Evolutionary conservation across 2,888 invertebrate genomes (phyloP).

Genomic region (Apamea epomidion): DNA sequence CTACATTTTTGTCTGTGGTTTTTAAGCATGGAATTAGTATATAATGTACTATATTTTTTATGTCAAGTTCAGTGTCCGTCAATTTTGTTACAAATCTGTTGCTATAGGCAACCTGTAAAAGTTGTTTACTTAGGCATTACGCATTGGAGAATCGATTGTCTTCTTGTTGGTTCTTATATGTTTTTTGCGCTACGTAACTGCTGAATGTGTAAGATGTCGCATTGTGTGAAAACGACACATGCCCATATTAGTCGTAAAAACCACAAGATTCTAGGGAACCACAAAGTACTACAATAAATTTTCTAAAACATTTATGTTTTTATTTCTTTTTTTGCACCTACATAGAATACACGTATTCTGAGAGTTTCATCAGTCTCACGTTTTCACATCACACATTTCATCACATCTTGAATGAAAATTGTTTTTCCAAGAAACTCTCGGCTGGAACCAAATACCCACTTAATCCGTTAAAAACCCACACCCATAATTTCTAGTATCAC

Average conservation of each 20-base stretch:
- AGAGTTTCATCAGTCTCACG: background rate
- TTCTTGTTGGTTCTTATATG: background rate
- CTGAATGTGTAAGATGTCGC: background rate
- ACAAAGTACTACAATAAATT: background rate
- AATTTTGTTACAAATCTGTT: background rate
- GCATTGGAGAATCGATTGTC: background rate
- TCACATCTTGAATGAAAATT: constrained; percentile 17
- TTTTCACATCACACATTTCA: too few relatives aligned
- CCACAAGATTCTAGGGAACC: constrained; percentile 6
- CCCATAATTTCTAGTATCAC: constrained; percentile 7
- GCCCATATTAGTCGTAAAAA: background rate
- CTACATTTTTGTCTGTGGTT: background rate
- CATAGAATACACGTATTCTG: background rate
- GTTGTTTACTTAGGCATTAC: background rate
- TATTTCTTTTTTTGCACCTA: constrained; percentile 6
- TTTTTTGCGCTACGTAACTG: background rate
- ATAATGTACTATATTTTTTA: background rate
- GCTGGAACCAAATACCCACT: background rate
- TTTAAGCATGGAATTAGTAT: background rate
- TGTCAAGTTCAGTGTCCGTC: background rate
- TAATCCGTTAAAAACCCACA: background rate
- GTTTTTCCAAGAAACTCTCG: constrained; percentile 19
- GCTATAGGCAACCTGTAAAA: background rate
- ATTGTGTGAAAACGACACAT: too few relatives aligned
- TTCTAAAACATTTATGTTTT: background rate